phyloP scores from a whole-genome alignment of 2,888 invertebrate species.

The Andrena flavipes region DNA sequence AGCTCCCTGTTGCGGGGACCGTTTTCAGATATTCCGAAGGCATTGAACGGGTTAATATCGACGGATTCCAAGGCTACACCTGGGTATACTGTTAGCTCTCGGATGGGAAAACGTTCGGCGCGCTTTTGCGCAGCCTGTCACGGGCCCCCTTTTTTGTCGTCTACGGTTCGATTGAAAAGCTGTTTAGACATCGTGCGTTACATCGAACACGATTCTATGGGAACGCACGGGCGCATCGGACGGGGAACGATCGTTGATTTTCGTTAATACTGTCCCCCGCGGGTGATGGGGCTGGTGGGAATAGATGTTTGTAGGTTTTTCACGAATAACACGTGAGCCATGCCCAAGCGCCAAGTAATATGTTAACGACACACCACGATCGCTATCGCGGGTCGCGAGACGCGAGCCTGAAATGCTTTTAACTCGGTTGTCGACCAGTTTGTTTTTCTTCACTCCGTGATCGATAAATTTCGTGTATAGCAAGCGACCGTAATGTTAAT shows the following conservation, averaged over 20 bases:
- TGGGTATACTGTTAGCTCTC: conserved; percentile 2
- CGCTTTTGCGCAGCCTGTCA: conserved; percentile 70
- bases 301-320: conserved; percentile 45
- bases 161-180: conserved; percentile 52
- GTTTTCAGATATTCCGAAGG: background rate
- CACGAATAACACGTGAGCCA: conserved; percentile 66
- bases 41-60: background rate
- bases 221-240: background rate
- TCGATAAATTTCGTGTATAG: conserved; percentile 55
- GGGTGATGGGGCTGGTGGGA: background rate
- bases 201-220: background rate
- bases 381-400: conserved; percentile 34
- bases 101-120: conserved; percentile 55
- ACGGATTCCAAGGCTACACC: conserved; percentile 7
- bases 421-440: conserved; percentile 29
- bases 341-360: conserved; percentile 59
- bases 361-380: conserved; percentile 51
- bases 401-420: conserved; percentile 43
- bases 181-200: conserved; percentile 32
- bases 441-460: conserved; percentile 47
- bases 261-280: background rate
- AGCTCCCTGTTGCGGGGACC: background rate
- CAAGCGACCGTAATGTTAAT: conserved; percentile 47
- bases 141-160: conserved; percentile 49
- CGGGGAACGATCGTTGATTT: background rate